These are phyloP conservation scores for Anniella stebbinsi DNA, from an alignment of 2,797 vertebrate species.

Conservation along the genomic window DNA sequence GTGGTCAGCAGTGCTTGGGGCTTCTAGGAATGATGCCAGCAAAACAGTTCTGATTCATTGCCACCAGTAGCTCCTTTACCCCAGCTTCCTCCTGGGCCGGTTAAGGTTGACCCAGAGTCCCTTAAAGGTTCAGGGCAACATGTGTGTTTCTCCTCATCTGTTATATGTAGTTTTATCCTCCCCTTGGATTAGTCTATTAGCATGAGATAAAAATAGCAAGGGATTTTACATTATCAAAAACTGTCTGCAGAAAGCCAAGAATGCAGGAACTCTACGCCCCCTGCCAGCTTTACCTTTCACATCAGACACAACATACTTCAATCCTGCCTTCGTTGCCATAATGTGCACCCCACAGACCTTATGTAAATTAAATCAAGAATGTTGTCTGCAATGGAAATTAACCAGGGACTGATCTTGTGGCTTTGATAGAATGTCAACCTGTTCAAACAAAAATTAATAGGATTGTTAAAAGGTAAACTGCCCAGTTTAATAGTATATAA, in stretches of 20 bases:
- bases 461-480: neutral
- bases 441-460: neutral
- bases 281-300: neutral
- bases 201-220: neutral
- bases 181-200: neutral
- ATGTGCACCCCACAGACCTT: neutral
- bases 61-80: neutral
- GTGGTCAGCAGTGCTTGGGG: too few relatives aligned
- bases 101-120: neutral
- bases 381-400: neutral
- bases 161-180: neutral
- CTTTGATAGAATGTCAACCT: neutral
- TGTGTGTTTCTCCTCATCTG: neutral
- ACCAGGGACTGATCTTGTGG: neutral
- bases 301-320: neutral
- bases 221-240: neutral
- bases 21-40: neutral
- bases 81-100: neutral
- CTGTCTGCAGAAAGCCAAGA: neutral
- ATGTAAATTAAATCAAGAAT: neutral
- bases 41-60: neutral
- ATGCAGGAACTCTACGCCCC: neutral
- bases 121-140: neutral
- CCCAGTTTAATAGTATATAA: neutral
- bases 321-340: neutral